Evolutionary conservation across 2,888 invertebrate species (phyloP).

Genomic region (Chymomyza caudatula): DNA sequence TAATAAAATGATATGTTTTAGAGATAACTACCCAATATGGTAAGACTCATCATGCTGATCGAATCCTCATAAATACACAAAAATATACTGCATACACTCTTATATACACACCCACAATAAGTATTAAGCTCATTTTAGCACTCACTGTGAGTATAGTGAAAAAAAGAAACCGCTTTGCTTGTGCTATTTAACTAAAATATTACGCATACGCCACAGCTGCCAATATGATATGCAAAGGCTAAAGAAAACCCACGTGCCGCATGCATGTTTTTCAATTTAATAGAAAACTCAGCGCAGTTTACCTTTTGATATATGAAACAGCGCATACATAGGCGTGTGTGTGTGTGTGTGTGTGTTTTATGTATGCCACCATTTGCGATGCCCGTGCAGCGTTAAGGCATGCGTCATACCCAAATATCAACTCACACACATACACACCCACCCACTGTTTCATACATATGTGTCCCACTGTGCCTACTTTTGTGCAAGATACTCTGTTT

Average conservation of each 20-base stretch:
- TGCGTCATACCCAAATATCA: constrained; percentile 9
- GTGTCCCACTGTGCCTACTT: background rate
- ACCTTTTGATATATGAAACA: constrained; percentile 47
- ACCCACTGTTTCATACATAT: background rate
- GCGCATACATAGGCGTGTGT: background rate
- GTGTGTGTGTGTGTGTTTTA: background rate
- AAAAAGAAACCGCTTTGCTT: background rate
- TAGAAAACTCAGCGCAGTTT: constrained; percentile 57
- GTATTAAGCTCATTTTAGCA: background rate
- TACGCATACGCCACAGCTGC: constrained; percentile 44
- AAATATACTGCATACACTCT: background rate
- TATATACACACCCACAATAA: background rate
- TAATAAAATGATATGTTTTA: too few species aligned
- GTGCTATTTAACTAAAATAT: constrained; percentile 54
- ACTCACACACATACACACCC: constrained; percentile 1
- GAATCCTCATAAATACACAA: background rate
- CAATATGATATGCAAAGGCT: constrained; percentile 35
- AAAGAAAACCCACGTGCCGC: constrained; percentile 20
- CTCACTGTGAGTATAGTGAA: background rate
- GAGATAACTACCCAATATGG: too few species aligned
- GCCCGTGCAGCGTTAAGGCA: background rate
- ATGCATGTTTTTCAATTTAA: constrained; percentile 57
- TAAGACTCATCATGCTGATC: background rate
- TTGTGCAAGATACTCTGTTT: background rate
- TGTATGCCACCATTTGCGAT: background rate